Conservation (phyloP, 1,140 invertebrate genomes). For the Lucilia cuprina region DNA sequence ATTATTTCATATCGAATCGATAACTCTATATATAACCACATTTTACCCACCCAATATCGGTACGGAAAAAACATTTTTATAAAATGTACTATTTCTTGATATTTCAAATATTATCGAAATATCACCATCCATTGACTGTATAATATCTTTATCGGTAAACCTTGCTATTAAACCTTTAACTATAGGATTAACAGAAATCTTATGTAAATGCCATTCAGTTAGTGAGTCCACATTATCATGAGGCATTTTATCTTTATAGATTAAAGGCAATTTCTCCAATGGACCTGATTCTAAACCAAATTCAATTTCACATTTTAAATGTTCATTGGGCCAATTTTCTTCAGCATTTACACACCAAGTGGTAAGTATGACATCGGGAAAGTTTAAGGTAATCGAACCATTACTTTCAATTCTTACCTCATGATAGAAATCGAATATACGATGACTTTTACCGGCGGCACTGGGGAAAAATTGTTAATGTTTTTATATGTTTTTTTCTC, state of each 20-base stretch:
- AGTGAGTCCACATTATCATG: constrained; percentile 47
- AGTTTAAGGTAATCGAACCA: constrained; percentile 47
- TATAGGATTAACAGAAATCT: constrained; percentile 45
- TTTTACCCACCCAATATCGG: constrained; percentile 47
- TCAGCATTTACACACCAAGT: constrained; percentile 53
- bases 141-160: background rate
- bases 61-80: constrained; percentile 48
- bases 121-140: constrained; percentile 49
- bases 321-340: constrained; percentile 55
- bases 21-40: background rate
- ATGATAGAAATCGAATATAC: constrained; percentile 28
- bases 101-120: constrained; percentile 49
- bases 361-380: constrained; percentile 44
- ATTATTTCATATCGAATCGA: background rate
- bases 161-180: constrained; percentile 38
- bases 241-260: constrained; percentile 41
- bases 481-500: background rate
- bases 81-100: constrained; percentile 49
- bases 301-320: constrained; percentile 48
- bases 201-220: constrained; percentile 51
- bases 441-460: constrained; percentile 43
- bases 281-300: constrained; percentile 43
- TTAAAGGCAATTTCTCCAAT: constrained; percentile 38
- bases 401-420: constrained; percentile 47
- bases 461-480: constrained; percentile 15